A percentile compares a stretch with the other conserved stretches of the same genome.
phyloP scores from a whole-genome alignment of 2,797 vertebrate species.

The Enteromius thamalakanensis region DNA sequence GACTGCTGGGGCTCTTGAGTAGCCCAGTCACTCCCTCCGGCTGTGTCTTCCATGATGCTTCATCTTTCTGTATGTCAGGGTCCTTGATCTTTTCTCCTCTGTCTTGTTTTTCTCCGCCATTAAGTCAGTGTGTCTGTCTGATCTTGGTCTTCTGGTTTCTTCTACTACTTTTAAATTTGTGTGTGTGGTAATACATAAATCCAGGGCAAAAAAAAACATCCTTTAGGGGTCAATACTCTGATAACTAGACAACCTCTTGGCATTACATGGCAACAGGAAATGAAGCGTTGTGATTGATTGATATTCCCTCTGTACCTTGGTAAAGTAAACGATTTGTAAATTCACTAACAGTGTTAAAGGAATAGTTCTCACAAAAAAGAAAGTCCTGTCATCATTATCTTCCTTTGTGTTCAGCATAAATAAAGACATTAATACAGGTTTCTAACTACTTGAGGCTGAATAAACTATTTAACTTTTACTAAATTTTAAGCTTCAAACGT shows the following conservation, averaged over 20 bases:
- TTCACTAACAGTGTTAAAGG: not conserved
- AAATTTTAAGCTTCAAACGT: not conserved
- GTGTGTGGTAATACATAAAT: not conserved
- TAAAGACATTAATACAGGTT: too few relatives aligned
- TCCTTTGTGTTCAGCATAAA: too few relatives aligned
- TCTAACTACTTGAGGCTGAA: too few relatives aligned
- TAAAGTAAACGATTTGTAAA: not conserved
- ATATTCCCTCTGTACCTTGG: not conserved
- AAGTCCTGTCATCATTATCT: too few relatives aligned
- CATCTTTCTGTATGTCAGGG: conserved; percentile 9
- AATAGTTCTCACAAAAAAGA: too few relatives aligned
- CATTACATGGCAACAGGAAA: conserved; percentile 7
- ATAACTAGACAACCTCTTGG: conserved; percentile 3
- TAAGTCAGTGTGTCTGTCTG: conserved; percentile 9
- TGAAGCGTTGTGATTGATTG: conserved; percentile 1
- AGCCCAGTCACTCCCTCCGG: not conserved
- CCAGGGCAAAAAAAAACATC: not conserved
- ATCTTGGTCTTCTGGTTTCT: not conserved
- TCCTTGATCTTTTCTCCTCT: conserved; percentile 25
- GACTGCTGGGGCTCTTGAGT: not conserved
- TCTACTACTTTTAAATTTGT: conserved; percentile 2
- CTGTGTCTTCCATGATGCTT: conserved; percentile 8
- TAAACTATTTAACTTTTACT: not conserved
- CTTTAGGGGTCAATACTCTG: not conserved
- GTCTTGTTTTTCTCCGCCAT: not conserved